phyloP scores from a whole-genome alignment of 2,888 invertebrate genomes.

The Hypsopygia costalis region DNA sequence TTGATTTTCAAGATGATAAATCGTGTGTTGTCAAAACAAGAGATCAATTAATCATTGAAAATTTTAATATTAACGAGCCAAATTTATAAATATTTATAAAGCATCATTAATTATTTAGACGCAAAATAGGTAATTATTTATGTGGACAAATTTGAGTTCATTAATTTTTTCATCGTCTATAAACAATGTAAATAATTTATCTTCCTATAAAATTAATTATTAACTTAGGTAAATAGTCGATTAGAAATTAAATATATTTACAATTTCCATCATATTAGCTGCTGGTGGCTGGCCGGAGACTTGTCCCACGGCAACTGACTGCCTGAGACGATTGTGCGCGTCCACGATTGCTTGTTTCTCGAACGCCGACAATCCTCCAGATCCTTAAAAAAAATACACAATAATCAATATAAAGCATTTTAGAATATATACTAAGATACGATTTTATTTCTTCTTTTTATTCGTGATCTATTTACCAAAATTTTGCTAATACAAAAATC shows the following conservation, averaged over 20 bases:
- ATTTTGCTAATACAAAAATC: slow-evolving; percentile 12
- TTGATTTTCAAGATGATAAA: slow-evolving; percentile 14
- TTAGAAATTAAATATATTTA: no score
- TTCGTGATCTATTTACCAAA: no score
- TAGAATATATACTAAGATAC: slow-evolving; percentile 1
- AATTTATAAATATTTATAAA: slow-evolving; percentile 2
- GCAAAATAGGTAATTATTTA: slow-evolving; percentile 2
- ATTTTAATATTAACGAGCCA: neutral
- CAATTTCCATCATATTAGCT: slow-evolving; percentile 93
- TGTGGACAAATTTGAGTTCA: slow-evolving; percentile 4
- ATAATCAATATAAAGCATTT: neutral
- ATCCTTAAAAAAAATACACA: slow-evolving; percentile 60
- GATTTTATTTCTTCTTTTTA: slow-evolving; percentile 12
- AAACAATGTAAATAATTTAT: neutral
- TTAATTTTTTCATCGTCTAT: neutral
- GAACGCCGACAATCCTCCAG: slow-evolving; percentile 84
- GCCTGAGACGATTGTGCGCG: slow-evolving; percentile 89
- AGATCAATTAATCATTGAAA: slow-evolving; percentile 11
- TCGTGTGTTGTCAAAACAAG: slow-evolving; percentile 13
- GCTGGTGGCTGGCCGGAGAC: slow-evolving; percentile 88
- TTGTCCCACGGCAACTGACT: slow-evolving; percentile 89
- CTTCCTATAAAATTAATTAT: no score
- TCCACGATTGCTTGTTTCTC: slow-evolving; percentile 89
- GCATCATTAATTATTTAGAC: neutral
- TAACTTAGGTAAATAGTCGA: no score